A percentile compares a stretch with the other conserved stretches of the same genome.
Conservation (phyloP, 2,113 vertebrate genomes). For the Actenoides lindsayi region DNA sequence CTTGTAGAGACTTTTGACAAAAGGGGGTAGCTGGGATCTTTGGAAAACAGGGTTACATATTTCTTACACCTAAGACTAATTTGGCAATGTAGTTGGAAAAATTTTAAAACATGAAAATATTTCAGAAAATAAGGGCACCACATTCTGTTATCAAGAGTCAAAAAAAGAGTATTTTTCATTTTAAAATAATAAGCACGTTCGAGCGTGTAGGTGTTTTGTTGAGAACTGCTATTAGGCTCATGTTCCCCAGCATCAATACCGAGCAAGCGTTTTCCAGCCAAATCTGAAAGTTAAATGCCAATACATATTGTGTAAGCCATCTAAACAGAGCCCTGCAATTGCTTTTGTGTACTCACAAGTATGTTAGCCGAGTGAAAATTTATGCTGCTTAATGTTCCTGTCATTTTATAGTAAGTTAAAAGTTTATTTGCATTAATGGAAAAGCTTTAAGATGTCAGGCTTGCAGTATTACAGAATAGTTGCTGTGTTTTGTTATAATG, state of each 20-base stretch:
- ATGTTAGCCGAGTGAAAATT: slow-evolving; percentile 33
- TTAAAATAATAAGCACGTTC: not conserved
- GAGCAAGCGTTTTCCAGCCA: not conserved
- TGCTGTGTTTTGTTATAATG: not conserved
- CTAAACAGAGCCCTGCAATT: not conserved
- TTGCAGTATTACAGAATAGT: slow-evolving; percentile 10
- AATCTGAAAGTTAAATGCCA: not conserved
- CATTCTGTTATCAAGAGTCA: not conserved
- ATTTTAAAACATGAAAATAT: not conserved
- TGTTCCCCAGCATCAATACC: not conserved
- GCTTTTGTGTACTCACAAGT: not conserved
- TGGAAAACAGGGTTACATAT: accelerated
- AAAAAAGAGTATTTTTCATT: not conserved
- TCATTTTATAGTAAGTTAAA: slow-evolving; percentile 46
- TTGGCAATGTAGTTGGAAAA: not conserved
- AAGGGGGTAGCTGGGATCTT: not conserved
- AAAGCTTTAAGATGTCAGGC: not conserved
- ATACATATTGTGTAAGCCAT: not conserved
- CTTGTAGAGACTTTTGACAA: not conserved
- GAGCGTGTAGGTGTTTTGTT: not conserved
- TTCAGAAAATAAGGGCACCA: not conserved
- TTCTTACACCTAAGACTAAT: not conserved
- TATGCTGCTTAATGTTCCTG: slow-evolving; percentile 2
- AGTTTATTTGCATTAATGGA: slow-evolving; percentile 53
- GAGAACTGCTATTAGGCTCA: not conserved